Conservation (phyloP, 2,113 vertebrate species). For the Copsychus sechellarum region DNA sequence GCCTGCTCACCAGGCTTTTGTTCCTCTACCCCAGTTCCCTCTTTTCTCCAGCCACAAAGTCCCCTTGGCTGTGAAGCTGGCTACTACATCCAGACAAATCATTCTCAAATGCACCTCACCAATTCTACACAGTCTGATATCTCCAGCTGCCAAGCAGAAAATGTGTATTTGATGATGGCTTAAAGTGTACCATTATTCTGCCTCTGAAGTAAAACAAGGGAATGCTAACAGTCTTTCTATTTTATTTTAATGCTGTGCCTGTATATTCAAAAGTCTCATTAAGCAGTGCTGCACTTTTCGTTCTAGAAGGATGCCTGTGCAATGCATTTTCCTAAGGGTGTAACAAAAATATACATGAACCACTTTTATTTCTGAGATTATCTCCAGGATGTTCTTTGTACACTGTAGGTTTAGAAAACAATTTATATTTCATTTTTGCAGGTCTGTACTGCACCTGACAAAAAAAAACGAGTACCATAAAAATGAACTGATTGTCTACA, state of each 20-base stretch:
- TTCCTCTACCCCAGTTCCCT: background rate
- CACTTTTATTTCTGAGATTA: background rate
- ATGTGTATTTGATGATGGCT: background rate
- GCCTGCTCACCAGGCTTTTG: background rate
- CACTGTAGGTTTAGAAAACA: background rate
- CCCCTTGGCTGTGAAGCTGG: background rate
- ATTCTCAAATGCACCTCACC: background rate
- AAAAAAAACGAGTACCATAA: background rate
- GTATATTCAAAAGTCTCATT: conserved; percentile 33
- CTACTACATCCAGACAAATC: background rate
- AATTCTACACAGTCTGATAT: background rate
- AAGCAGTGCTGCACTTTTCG: background rate
- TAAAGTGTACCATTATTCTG: background rate
- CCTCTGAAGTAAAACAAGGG: background rate
- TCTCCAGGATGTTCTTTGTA: background rate
- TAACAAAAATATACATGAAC: background rate
- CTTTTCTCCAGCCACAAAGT: background rate
- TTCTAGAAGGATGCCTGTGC: background rate
- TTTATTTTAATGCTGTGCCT: conserved; percentile 18
- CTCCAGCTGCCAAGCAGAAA: conserved; percentile 34
- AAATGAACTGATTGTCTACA: background rate
- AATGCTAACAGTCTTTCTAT: background rate
- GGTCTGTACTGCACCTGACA: background rate
- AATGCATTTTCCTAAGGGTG: background rate
- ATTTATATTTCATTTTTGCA: background rate